Conservation (phyloP, 2,888 invertebrate species). For the Cotesia congregata region DNA sequence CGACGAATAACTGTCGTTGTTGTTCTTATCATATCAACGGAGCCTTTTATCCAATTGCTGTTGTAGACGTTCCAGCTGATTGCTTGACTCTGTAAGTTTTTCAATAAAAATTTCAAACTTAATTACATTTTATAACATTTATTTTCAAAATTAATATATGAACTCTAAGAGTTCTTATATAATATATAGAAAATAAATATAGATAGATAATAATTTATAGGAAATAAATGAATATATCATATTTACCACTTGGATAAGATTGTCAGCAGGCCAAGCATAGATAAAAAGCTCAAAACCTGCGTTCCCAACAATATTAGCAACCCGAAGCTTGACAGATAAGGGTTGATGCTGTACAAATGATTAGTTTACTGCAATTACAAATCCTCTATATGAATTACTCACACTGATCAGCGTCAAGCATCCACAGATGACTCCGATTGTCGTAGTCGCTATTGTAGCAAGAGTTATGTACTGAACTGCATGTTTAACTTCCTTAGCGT, state of each 20-base stretch:
- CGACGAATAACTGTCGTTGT: constrained; percentile 39
- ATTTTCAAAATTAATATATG: too few relatives aligned
- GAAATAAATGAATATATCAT: not conserved
- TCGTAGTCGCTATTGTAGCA: constrained; percentile 56
- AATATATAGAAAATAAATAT: too few relatives aligned
- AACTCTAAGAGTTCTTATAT: too few relatives aligned
- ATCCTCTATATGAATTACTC: constrained; percentile 15
- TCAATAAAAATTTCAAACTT: not conserved
- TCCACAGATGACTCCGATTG: constrained; percentile 48
- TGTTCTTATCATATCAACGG: constrained; percentile 39
- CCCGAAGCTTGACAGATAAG: constrained; percentile 49
- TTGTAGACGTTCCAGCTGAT: constrained; percentile 45
- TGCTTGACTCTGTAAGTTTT: constrained; percentile 38
- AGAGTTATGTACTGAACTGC: constrained; percentile 53
- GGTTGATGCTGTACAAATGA: constrained; percentile 49
- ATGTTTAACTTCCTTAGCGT: constrained; percentile 49
- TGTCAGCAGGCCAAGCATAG: constrained; percentile 59
- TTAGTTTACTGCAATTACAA: not conserved
- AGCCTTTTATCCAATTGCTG: constrained; percentile 48
- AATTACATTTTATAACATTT: too few relatives aligned
- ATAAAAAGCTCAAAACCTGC: constrained; percentile 55
- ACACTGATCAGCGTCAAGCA: constrained; percentile 48
- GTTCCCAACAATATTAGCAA: constrained; percentile 48
- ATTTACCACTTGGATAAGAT: constrained; percentile 53
- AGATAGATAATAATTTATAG: too few relatives aligned